Conservation (phyloP, 2,888 invertebrate genomes). For the Helobdella robusta region DNA sequence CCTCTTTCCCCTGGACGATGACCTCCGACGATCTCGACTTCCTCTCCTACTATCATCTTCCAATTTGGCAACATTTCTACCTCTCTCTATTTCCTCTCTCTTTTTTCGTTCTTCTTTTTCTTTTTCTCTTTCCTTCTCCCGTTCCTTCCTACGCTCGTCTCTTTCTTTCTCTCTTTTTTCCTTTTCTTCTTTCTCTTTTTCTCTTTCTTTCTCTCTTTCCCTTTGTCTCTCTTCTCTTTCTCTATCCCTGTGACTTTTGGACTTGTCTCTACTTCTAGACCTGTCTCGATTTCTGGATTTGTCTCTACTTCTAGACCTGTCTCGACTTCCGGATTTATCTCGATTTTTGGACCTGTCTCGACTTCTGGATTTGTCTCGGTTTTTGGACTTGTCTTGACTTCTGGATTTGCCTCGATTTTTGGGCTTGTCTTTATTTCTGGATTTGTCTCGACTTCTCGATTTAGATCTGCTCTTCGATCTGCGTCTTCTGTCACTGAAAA, state of each 20-base stretch:
- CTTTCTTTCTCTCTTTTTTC: constrained; percentile 10
- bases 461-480: too few relatives aligned
- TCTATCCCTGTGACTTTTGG: constrained; percentile 34
- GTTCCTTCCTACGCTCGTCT: constrained; percentile 11
- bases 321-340: constrained; percentile 44
- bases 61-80: constrained; percentile 20
- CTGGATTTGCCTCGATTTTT: too few relatives aligned
- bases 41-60: constrained; percentile 16
- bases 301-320: constrained; percentile 32
- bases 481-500: too few relatives aligned
- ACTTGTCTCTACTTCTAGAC: constrained; percentile 31
- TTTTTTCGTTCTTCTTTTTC: constrained; percentile 17
- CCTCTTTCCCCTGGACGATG: constrained; percentile 19
- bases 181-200: constrained; percentile 13
- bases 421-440: too few relatives aligned
- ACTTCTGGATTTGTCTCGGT: constrained; percentile 10
- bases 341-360: constrained; percentile 21
- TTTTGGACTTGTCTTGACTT: not conserved
- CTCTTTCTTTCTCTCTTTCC: constrained; percentile 23
- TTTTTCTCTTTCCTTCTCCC: constrained; percentile 16
- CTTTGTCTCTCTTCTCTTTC: constrained; percentile 28
- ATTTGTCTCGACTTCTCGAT: too few relatives aligned
- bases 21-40: too few relatives aligned
- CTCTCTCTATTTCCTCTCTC: constrained; percentile 21
- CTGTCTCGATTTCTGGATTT: constrained; percentile 36